phyloP scores from a whole-genome alignment of 35 echinoderm and acorn worm species.

The Hemicentrotus pulcherrimus region DNA sequence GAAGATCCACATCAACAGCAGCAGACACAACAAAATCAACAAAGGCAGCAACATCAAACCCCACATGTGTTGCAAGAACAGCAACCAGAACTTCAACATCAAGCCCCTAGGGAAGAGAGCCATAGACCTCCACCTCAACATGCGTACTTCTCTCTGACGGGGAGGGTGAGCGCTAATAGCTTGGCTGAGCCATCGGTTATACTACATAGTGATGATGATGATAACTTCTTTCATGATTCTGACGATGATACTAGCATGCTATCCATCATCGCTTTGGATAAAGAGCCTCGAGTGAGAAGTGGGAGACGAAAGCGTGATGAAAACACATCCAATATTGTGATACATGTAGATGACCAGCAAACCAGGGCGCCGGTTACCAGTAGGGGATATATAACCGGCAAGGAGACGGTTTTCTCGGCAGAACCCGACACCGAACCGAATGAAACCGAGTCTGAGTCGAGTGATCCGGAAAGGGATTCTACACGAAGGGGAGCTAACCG shows the following conservation, averaged over 20 bases:
- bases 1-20: constrained; percentile 28
- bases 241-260: constrained; percentile 35
- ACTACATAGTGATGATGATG: not conserved
- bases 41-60: constrained; percentile 14
- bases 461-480: not conserved
- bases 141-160: constrained; percentile 40
- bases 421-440: constrained; percentile 15
- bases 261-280: constrained; percentile 33
- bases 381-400: not conserved
- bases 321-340: not conserved
- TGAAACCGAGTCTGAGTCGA: not conserved
- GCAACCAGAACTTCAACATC: constrained; percentile 3
- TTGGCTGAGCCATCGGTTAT: constrained; percentile 27
- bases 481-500: not conserved
- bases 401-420: not conserved
- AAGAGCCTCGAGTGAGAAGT: constrained; percentile 6
- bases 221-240: constrained; percentile 5
- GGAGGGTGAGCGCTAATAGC: not conserved
- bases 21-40: not conserved
- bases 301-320: not conserved
- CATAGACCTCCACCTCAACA: not conserved
- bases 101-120: not conserved
- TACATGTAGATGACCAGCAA: constrained; percentile 26
- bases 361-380: not conserved
- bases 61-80: not conserved